Evolutionary conservation across 2,113 vertebrate species (phyloP).

Genomic region (Sapajus apella): DNA sequence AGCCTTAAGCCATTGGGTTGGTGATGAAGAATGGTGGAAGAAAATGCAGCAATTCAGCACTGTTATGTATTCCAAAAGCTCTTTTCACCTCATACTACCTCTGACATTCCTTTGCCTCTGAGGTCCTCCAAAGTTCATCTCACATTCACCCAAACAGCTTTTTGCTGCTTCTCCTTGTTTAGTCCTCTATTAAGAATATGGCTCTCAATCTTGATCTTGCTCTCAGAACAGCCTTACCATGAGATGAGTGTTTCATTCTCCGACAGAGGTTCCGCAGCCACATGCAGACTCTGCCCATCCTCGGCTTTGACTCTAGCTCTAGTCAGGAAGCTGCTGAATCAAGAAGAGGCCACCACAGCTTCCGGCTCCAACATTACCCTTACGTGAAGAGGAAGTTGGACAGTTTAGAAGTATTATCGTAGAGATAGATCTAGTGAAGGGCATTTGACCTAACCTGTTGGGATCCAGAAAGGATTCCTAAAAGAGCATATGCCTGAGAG

Average conservation of each 20-base stretch:
- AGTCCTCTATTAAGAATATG: neutral
- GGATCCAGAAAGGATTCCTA: neutral
- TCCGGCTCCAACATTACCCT: slow-evolving; percentile 31
- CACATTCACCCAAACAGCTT: neutral
- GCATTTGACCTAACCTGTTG: neutral
- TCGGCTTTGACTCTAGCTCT: neutral
- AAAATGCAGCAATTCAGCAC: neutral
- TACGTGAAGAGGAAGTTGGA: slow-evolving; percentile 53
- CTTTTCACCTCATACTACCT: neutral
- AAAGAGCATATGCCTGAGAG: neutral
- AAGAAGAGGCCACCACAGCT: slow-evolving; percentile 58
- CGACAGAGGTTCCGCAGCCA: neutral
- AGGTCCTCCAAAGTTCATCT: neutral
- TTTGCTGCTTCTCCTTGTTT: neutral
- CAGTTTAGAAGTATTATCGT: neutral
- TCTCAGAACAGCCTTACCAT: neutral
- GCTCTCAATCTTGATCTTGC: neutral
- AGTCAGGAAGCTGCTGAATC: slow-evolving; percentile 62
- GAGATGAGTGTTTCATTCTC: neutral
- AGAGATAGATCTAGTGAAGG: neutral
- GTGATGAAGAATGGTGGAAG: neutral
- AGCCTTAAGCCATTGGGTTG: neutral
- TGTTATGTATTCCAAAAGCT: neutral
- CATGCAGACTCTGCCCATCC: neutral
- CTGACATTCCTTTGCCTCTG: neutral